Evolutionary conservation across 2,113 vertebrate genomes (phyloP).

Genomic region (Vulpes vulpes): DNA sequence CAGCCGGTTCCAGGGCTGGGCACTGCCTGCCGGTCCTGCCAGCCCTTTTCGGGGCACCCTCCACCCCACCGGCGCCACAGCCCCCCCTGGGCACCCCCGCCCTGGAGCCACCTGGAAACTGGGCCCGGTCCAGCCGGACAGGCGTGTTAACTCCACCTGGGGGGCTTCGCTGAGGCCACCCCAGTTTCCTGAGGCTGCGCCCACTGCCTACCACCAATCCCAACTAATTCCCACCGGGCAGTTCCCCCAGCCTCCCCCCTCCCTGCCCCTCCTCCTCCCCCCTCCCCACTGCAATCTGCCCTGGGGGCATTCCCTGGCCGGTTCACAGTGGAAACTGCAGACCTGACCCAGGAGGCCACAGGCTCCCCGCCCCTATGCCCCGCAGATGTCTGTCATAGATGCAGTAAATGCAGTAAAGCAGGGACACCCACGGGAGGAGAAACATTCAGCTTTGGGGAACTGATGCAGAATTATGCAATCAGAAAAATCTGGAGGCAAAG

Average conservation of each 20-base stretch:
- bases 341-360: not conserved
- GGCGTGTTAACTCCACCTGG: not conserved
- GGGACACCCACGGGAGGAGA: not conserved
- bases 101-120: slow-evolving; percentile 12
- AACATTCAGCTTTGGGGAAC: not conserved
- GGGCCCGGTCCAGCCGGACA: not conserved
- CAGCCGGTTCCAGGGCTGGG: not conserved
- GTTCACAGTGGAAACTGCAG: not conserved
- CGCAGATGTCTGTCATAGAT: too few species aligned
- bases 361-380: too few species aligned
- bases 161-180: not conserved
- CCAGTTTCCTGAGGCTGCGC: not conserved
- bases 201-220: not conserved
- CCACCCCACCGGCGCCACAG: not conserved
- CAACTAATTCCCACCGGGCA: too few species aligned
- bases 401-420: not conserved
- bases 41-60: not conserved
- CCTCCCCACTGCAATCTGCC: not conserved
- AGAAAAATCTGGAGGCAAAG: not conserved
- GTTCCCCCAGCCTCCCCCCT: not conserved
- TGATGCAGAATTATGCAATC: not conserved
- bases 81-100: not conserved
- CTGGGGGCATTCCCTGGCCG: too few species aligned
- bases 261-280: accelerated
- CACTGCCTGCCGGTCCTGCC: not conserved